Evolutionary conservation across 2,113 vertebrate species (phyloP).

Genomic region (Empidonax traillii): DNA sequence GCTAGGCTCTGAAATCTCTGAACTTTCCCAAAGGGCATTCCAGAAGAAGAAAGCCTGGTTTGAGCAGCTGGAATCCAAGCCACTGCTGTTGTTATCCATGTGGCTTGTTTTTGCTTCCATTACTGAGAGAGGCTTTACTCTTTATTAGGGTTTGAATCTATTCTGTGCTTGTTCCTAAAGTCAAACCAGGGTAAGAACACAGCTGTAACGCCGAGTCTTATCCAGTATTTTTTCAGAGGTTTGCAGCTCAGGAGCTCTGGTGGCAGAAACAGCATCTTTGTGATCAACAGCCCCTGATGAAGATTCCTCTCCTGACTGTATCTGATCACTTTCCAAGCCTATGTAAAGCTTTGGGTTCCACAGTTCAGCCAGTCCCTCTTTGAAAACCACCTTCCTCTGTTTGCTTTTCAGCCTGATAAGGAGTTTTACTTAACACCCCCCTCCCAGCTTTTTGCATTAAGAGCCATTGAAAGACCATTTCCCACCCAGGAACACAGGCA

Average conservation of each 20-base stretch:
- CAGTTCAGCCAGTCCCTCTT: neutral
- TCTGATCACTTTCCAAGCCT: neutral
- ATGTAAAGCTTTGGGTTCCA: neutral
- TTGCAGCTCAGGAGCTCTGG: neutral
- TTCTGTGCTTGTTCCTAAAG: neutral
- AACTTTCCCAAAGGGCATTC: neutral
- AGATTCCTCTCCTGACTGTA: neutral
- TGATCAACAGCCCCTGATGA: neutral
- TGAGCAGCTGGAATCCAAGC: neutral
- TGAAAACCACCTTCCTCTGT: neutral
- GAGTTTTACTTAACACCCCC: neutral
- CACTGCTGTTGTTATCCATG: neutral
- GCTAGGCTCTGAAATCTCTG: neutral
- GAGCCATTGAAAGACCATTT: neutral
- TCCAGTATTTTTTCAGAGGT: neutral
- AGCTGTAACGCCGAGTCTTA: neutral
- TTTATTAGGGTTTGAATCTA: neutral
- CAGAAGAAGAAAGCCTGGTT: neutral
- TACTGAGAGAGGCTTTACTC: neutral
- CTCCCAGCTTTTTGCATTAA: neutral
- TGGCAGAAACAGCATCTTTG: neutral
- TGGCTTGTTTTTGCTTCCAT: neutral
- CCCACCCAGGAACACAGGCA: neutral
- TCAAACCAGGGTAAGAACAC: neutral
- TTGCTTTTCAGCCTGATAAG: neutral